Evolutionary conservation across 2,797 vertebrate genomes (phyloP), one percentile per base, ranked within the genome.

Genomic region (Monodelphis domestica): DNA sequence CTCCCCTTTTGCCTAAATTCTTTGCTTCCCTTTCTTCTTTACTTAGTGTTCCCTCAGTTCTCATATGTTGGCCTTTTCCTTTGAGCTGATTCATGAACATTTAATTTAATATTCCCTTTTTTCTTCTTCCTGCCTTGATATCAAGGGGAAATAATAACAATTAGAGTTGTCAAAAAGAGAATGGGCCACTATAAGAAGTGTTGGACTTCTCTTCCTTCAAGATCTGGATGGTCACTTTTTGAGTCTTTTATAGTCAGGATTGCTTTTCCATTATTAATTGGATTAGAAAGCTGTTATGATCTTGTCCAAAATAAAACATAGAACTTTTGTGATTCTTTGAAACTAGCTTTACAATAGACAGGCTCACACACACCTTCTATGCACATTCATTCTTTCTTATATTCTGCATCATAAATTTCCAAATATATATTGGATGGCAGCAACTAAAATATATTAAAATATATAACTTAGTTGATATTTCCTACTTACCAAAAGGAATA

Each of bases 301-400:
- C 11, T 78, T 78, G 21, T 78, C 14, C 24, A 45, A 78, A 6
- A 38, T 45, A 45, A 38, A 78, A 78, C 21, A 38, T 45, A 45
- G 38, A 78, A 78, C 12, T 38, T 70, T 78, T 78, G 7, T 78
- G 21, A 70, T 70, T 70, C 15, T 70, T 15, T 70, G 5, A 70
- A n/a, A n/a, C 5, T 70, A 9, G 1, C 59, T 70, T 5, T 5
- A 5, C 59, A 21, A 21, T 70, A 70, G 33, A n/a, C 14, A n/a
- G 2, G 3, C 12, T n/a, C 12, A 14, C 24, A 56, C 1, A 28
- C 24, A 5, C n/a, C n/a, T n/a, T n/a, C n/a, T n/a, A n/a, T n/a
- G n/a, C n/a, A n/a, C 3, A 21, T 6, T 56, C 7, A 14, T 33
- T 59, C 11, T 59, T 59, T 33, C 1, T 7, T 28, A 59, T 33